Conservation (phyloP, 2,888 invertebrate species). For the Pristionchus entomophagus region DNA sequence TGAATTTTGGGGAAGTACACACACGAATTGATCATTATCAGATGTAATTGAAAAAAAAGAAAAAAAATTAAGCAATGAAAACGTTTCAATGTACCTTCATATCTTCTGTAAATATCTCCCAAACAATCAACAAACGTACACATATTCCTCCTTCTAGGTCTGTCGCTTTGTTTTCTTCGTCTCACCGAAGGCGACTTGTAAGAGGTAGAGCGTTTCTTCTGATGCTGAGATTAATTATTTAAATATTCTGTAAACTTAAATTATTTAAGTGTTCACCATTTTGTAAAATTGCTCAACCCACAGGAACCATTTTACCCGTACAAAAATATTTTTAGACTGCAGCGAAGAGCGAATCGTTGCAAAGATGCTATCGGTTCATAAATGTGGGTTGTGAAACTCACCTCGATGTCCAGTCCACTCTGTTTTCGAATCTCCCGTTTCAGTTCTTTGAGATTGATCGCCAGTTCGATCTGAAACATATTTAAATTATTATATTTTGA, state of each 20-base stretch:
- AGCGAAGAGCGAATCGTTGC: too few relatives aligned
- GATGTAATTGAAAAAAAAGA: too few relatives aligned
- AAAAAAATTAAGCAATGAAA: too few relatives aligned
- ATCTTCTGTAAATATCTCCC: not conserved
- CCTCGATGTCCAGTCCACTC: not conserved
- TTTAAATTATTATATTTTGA: not conserved
- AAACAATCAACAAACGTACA: not conserved
- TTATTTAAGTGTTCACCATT: too few relatives aligned
- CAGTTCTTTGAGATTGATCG: conserved; percentile 54
- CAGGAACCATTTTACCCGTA: too few relatives aligned
- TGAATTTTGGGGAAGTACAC: too few relatives aligned
- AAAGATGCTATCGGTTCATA: too few relatives aligned
- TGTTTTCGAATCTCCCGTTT: conserved; percentile 51
- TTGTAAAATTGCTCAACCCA: too few relatives aligned
- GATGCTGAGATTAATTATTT: not conserved
- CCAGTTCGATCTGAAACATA: conserved; percentile 54
- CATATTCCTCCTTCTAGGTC: not conserved
- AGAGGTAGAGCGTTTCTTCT: not conserved
- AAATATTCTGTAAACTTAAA: too few relatives aligned
- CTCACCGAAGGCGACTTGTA: not conserved
- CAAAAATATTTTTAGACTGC: too few relatives aligned
- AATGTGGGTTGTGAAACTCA: not conserved
- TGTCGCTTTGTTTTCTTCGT: not conserved
- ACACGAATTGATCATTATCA: too few relatives aligned
- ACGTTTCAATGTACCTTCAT: not conserved